phyloP scores from a whole-genome alignment of 1,140 invertebrate species.

The Campoletis sonorensis region DNA sequence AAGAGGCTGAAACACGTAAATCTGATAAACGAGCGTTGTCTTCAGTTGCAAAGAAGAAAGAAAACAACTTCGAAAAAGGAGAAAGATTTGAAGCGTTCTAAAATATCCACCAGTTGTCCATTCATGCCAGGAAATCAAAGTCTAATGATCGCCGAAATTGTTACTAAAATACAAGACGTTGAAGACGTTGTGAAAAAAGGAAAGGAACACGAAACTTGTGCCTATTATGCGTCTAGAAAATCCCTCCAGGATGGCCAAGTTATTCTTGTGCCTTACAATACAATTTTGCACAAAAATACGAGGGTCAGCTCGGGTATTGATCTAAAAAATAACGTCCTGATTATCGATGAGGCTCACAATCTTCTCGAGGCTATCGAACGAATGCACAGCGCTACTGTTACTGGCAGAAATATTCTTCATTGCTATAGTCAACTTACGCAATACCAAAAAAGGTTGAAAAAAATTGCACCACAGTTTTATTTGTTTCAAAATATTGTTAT shows the following conservation, averaged over 20 bases:
- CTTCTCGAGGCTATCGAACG: constrained; percentile 92
- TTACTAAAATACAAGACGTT: constrained; percentile 89
- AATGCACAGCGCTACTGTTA: constrained; percentile 88
- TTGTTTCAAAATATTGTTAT: background rate
- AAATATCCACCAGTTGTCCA: constrained; percentile 80
- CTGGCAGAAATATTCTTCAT: constrained; percentile 81
- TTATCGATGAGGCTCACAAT: constrained; percentile 99
- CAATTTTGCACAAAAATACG: constrained; percentile 91
- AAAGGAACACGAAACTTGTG: constrained; percentile 86
- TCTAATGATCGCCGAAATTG: constrained; percentile 80
- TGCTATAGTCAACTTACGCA: constrained; percentile 85
- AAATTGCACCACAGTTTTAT: background rate
- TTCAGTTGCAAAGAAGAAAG: constrained; percentile 90
- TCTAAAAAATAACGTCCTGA: constrained; percentile 89
- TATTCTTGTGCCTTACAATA: constrained; percentile 90
- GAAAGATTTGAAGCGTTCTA: constrained; percentile 80
- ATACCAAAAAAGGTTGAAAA: constrained; percentile 82
- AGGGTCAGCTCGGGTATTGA: constrained; percentile 83
- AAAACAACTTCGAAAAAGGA: constrained; percentile 80
- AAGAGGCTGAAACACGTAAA: constrained; percentile 84
- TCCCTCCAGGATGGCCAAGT: constrained; percentile 89
- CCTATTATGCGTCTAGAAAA: constrained; percentile 92
- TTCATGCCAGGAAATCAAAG: constrained; percentile 81
- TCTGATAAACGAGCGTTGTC: constrained; percentile 96
- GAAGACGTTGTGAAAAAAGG: constrained; percentile 89